A percentile compares a stretch with the other conserved stretches of the same genome.
Evolutionary conservation across 1,140 invertebrate species (phyloP).

Genomic region (Sesamia nonagrioides): DNA sequence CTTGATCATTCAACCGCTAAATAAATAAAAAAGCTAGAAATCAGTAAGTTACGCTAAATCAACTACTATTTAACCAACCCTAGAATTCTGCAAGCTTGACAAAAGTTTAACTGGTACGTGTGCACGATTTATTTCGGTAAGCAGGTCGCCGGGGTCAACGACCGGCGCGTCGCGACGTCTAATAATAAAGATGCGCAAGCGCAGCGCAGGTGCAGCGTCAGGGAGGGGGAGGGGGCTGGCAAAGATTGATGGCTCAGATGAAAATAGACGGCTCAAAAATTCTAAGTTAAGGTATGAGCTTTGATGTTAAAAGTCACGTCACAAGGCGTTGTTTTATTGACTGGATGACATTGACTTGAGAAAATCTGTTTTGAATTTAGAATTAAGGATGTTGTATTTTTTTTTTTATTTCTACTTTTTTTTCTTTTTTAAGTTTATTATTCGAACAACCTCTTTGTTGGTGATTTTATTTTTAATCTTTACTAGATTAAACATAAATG

Average conservation of each 20-base stretch:
- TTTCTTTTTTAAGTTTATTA: background rate
- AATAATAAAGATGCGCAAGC: conserved; percentile 71
- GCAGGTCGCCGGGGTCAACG: conserved; percentile 78
- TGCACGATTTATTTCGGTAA: conserved; percentile 77
- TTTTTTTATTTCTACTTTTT: conserved; percentile 5
- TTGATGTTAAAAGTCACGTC: conserved; percentile 41
- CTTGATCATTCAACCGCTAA: conserved; percentile 6
- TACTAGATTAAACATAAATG: no score
- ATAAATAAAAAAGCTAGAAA: background rate
- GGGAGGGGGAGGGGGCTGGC: conserved; percentile 35
- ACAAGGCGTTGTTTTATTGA: conserved; percentile 24
- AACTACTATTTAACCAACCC: conserved; percentile 12
- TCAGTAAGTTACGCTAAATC: conserved; percentile 15
- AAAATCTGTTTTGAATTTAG: conserved; percentile 30
- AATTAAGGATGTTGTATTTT: conserved; percentile 18
- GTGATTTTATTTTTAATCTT: no score
- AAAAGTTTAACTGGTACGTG: conserved; percentile 65
- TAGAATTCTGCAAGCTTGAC: conserved; percentile 48
- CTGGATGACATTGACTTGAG: conserved; percentile 32
- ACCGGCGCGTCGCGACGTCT: conserved; percentile 77
- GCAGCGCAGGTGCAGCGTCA: conserved; percentile 67
- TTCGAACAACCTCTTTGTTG: background rate
- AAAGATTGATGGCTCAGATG: conserved; percentile 58
- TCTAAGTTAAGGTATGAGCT: conserved; percentile 34
- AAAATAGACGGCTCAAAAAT: conserved; percentile 48